Percentiles rank a stretch among this genome's conserved stretches.
Evolutionary conservation across 2,113 vertebrate genomes (phyloP).

Genomic region (Globicephala melas): DNA sequence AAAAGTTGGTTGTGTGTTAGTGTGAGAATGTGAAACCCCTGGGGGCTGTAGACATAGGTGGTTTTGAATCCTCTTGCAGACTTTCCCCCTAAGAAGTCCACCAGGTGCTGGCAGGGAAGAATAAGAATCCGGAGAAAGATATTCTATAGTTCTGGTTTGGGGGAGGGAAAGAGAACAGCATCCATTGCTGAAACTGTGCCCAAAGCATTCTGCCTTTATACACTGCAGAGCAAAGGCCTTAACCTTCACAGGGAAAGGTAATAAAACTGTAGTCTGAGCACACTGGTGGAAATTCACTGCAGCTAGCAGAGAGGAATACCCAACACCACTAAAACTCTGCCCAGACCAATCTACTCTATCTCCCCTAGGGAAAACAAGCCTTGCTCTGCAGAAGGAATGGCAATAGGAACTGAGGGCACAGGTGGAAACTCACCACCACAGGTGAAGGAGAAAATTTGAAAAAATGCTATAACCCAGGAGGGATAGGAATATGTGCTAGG

Average conservation of each 20-base stretch:
- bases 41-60: background rate
- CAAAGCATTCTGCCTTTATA: background rate
- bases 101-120: background rate
- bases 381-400: background rate
- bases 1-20: background rate
- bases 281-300: background rate
- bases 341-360: background rate
- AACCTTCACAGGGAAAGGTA: background rate
- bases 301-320: background rate
- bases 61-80: background rate
- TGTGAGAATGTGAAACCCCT: background rate
- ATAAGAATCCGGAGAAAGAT: conserved; percentile 18
- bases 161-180: background rate
- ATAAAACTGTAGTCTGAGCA: background rate
- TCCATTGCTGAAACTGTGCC: background rate
- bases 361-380: background rate
- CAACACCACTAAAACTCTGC: background rate
- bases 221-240: background rate
- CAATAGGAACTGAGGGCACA: background rate
- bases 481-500: background rate
- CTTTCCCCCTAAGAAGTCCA: background rate
- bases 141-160: background rate
- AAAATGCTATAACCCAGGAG: background rate
- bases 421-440: background rate
- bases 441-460: background rate